Percentiles rank a stretch among this genome's conserved stretches.
Evolutionary conservation across 2,888 invertebrate species (phyloP).

Genomic region (Lottia scabra): DNA sequence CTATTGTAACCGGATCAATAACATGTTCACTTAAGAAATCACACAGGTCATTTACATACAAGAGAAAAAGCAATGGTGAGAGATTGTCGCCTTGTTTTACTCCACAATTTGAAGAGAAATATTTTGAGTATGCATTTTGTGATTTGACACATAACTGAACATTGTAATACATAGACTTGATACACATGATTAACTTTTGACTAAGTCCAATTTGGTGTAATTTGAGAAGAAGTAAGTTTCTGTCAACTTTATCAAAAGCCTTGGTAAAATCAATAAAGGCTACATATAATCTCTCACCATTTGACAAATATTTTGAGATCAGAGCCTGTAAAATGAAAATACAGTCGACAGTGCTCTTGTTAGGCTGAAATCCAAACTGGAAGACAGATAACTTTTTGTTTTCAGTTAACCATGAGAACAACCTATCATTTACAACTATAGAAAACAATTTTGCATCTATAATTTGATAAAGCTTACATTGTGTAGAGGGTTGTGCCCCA

Average conservation of each 20-base stretch:
- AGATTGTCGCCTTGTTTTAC: not conserved
- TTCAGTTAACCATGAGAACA: not conserved
- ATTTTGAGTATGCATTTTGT: not conserved
- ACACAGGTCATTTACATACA: not conserved
- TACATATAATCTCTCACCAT: not conserved
- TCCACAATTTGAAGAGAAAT: not conserved
- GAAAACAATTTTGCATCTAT: not conserved
- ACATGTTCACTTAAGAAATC: not conserved
- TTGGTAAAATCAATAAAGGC: not conserved
- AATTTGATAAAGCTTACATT: too few species aligned
- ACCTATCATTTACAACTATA: not conserved
- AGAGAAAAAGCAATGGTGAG: not conserved
- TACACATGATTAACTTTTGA: not conserved
- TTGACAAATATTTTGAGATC: not conserved
- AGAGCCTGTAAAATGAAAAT: not conserved
- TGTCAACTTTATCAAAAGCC: not conserved
- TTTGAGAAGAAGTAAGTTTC: not conserved
- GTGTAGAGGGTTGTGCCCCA: too few species aligned
- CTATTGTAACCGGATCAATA: not conserved
- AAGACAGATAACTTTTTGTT: not conserved
- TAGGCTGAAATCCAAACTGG: not conserved
- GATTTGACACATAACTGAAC: not conserved
- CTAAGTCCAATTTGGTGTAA: not conserved
- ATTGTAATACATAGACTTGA: not conserved
- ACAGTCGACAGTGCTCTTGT: not conserved